These are phyloP conservation scores for Orchesellides sinensis DNA, from an alignment of 2,888 invertebrate genomes.

Conservation along the genomic window DNA sequence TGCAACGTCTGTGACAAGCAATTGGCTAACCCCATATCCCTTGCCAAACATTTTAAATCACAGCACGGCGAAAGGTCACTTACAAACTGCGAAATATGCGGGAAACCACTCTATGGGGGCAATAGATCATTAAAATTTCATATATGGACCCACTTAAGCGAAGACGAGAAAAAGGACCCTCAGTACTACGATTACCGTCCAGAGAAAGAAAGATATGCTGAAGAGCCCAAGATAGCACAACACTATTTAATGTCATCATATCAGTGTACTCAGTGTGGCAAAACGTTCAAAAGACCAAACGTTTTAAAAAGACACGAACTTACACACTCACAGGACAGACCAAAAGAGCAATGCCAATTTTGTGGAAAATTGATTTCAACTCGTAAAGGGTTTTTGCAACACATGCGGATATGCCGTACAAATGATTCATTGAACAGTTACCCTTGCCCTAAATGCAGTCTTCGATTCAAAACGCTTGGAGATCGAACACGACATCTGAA, in stretches of 20 bases:
- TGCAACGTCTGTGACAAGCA: constrained; percentile 37
- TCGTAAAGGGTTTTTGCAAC: not conserved
- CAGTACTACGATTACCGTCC: constrained; percentile 19
- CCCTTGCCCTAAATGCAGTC: constrained; percentile 32
- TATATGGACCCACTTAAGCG: constrained; percentile 38
- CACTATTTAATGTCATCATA: constrained; percentile 5
- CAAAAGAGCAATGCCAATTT: constrained; percentile 15
- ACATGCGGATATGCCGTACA: too few relatives aligned
- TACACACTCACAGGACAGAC: not conserved
- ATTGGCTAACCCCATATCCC: not conserved
- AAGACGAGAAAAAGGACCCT: constrained; percentile 45
- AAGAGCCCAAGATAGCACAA: not conserved
- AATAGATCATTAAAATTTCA: not conserved
- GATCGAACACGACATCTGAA: constrained; percentile 27
- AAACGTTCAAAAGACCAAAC: not conserved
- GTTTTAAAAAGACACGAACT: constrained; percentile 29
- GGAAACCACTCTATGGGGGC: not conserved
- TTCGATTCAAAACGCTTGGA: not conserved
- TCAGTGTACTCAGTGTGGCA: constrained; percentile 19
- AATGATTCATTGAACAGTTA: too few relatives aligned
- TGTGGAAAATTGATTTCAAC: constrained; percentile 47
- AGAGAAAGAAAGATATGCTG: not conserved
- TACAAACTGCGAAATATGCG: constrained; percentile 19
- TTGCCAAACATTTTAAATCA: constrained; percentile 21
- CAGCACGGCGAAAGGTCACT: not conserved